A percentile compares a stretch with the other conserved stretches of the same genome.
phyloP scores from a whole-genome alignment of 2,888 invertebrate species.

The Ormyrus rosae region DNA sequence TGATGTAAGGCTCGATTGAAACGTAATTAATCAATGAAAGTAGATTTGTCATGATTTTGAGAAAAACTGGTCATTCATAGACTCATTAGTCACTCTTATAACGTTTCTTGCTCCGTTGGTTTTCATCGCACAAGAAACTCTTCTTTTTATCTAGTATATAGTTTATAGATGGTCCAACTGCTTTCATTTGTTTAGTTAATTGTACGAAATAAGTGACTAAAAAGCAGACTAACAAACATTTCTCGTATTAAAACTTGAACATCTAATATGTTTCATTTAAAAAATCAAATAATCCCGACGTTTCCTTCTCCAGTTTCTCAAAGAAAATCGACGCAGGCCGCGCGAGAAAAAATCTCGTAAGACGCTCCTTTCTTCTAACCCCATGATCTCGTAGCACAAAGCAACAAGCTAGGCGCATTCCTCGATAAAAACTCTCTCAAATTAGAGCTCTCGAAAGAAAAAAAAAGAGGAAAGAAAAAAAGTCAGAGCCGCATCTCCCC shows the following conservation, averaged over 20 bases:
- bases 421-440: too few relatives aligned
- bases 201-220: too few relatives aligned
- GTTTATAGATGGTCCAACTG: not conserved
- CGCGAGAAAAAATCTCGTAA: too few relatives aligned
- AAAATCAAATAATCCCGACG: not conserved
- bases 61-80: conserved; percentile 15
- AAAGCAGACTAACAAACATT: too few relatives aligned
- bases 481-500: not conserved
- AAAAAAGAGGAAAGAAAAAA: not conserved
- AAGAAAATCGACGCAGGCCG: too few relatives aligned
- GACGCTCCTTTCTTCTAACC: too few relatives aligned
- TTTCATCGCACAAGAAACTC: not conserved
- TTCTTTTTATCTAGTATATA: not conserved
- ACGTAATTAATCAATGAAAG: conserved; percentile 39
- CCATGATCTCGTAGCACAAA: too few relatives aligned
- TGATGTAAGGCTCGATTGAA: conserved; percentile 16
- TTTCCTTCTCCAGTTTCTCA: not conserved
- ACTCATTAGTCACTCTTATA: conserved; percentile 16
- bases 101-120: not conserved
- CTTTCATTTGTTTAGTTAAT: not conserved
- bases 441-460: too few relatives aligned
- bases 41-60: conserved; percentile 27
- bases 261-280: too few relatives aligned
- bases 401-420: too few relatives aligned
- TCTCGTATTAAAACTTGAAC: too few relatives aligned